A percentile compares a stretch with the other conserved stretches of the same genome.
Conservation (phyloP, 2,797 vertebrate genomes). For the Urosaurus nigricauda region DNA sequence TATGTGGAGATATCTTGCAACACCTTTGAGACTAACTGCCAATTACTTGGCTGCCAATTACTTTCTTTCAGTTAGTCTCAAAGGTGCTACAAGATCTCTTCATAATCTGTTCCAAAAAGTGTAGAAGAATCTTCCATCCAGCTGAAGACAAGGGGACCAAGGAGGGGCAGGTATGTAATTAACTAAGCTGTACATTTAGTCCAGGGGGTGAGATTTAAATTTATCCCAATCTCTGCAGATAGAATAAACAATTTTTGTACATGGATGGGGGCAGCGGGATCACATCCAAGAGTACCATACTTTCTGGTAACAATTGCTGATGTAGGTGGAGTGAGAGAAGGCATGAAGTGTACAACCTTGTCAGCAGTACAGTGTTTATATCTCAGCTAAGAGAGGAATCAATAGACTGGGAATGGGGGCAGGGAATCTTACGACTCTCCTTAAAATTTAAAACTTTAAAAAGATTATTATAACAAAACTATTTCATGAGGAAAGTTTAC, state of each 20-base stretch:
- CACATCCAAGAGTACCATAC: fast-evolving
- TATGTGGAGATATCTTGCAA: too few species aligned
- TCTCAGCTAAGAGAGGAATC: background rate
- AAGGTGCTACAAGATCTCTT: too few species aligned
- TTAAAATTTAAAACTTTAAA: slow-evolving; percentile 18
- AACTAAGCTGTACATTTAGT: background rate
- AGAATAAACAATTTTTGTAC: fast-evolving
- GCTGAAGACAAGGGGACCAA: background rate
- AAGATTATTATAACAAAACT: slow-evolving; percentile 23
- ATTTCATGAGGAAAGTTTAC: slow-evolving; percentile 49
- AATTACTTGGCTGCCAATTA: too few species aligned
- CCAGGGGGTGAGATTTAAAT: background rate
- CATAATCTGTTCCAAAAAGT: background rate
- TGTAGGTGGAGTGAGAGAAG: background rate
- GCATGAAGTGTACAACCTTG: background rate
- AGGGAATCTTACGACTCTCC: background rate
- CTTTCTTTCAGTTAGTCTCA: too few species aligned
- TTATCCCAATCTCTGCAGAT: background rate
- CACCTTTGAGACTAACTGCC: too few species aligned
- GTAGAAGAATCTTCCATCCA: background rate
- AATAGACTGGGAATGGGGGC: background rate
- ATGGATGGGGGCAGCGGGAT: fast-evolving
- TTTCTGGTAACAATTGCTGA: background rate
- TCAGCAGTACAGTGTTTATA: background rate
- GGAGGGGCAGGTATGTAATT: fast-evolving